Conservation (phyloP, 1,140 invertebrate species). For the Papilio glaucus region DNA sequence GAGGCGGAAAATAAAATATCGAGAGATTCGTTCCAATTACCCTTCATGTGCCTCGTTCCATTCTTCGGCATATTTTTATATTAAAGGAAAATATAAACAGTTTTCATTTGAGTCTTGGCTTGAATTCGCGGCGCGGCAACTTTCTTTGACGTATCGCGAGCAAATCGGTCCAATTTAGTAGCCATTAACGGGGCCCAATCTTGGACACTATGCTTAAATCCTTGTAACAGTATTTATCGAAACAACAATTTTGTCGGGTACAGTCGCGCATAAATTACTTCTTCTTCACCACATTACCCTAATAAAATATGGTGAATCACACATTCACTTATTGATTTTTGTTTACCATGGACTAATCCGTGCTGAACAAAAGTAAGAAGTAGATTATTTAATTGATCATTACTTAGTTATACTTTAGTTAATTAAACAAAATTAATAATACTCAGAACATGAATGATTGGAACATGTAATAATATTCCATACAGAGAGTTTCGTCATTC, state of each 20-base stretch:
- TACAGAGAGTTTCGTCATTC: neutral
- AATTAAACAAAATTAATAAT: too few species aligned
- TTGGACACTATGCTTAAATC: constrained; percentile 19
- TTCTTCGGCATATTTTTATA: constrained; percentile 24
- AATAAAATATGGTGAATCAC: too few species aligned
- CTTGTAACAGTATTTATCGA: constrained; percentile 27
- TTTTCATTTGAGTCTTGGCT: constrained; percentile 29
- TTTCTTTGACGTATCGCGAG: constrained; percentile 3
- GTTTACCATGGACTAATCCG: too few species aligned
- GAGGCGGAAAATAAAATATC: constrained; percentile 75
- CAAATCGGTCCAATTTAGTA: neutral
- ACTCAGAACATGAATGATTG: too few species aligned
- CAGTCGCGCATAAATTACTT: constrained; percentile 10
- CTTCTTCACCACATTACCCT: neutral
- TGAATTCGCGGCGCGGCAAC: neutral
- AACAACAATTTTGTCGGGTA: constrained; percentile 31
- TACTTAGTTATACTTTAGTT: too few species aligned
- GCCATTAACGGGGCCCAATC: constrained; percentile 32
- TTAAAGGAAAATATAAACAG: constrained; percentile 15
- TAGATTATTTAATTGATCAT: neutral
- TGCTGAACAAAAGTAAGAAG: neutral
- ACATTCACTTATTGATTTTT: too few species aligned
- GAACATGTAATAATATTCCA: too few species aligned
- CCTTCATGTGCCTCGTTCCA: constrained; percentile 33
- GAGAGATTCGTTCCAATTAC: constrained; percentile 71